Evolutionary conservation across 2,888 invertebrate genomes (phyloP).

Genomic region (Drosophila nr. perissopoda): DNA sequence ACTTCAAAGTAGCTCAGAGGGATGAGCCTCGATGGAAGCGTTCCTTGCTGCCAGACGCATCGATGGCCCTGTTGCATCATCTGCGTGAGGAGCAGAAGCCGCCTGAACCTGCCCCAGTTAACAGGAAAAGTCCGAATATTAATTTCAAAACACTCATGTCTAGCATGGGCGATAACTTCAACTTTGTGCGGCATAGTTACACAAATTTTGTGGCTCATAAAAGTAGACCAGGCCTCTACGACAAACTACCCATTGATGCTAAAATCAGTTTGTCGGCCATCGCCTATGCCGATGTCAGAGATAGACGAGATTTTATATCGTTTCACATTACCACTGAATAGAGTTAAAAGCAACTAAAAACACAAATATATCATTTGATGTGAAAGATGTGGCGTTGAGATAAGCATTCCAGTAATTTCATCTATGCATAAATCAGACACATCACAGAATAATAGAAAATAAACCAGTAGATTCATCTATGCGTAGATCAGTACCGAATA

Average conservation of each 20-base stretch:
- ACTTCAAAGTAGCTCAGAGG: background rate
- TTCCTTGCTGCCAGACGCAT: conserved; percentile 11
- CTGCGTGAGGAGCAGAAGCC: background rate
- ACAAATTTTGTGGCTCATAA: conserved; percentile 28
- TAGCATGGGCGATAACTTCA: conserved; percentile 14
- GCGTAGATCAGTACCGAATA: background rate
- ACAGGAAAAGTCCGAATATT: background rate
- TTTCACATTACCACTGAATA: conserved; percentile 1
- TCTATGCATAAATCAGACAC: background rate
- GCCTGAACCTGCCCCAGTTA: background rate
- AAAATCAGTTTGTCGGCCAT: conserved; percentile 15
- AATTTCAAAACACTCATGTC: background rate
- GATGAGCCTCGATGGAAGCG: background rate
- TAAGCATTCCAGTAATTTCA: background rate
- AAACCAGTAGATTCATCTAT: background rate
- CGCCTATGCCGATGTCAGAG: conserved; percentile 18
- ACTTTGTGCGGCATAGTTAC: conserved; percentile 38
- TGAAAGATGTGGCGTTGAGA: background rate
- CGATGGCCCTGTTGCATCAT: conserved; percentile 5
- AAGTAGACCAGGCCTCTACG: conserved; percentile 14
- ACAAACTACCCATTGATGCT: conserved; percentile 13
- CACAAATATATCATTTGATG: background rate
- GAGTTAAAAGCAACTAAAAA: background rate
- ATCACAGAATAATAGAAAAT: background rate
- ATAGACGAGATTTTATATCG: background rate